Evolutionary conservation across 2,113 vertebrate species (phyloP), one percentile per base, ranked within the genome.

Genomic region (Caranx ignobilis): DNA sequence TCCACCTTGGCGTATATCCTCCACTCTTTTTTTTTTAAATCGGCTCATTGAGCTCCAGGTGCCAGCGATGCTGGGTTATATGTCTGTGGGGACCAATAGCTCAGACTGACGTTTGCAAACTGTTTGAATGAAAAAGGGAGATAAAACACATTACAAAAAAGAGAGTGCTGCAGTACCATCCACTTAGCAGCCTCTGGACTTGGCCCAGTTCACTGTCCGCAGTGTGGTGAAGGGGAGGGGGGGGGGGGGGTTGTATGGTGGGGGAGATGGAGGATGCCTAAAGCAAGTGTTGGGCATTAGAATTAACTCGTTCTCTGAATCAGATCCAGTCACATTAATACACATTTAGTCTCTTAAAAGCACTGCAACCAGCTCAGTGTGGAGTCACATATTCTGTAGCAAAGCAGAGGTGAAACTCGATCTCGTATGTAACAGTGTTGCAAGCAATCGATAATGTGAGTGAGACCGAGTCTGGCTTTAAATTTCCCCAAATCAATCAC

Each of bases 401-500:
- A 79, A 54, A 75, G 74, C 65, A 66, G 75, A 62, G 69, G 79
- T 82, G 87, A 76, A 91, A 91, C 81, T 79, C 67, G 82, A 91
- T 90, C 88, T 77, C 73, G 64, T 61, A 79, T 55, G 64, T 83
- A 79, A 79, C 87, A 71, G 76, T 45, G 69, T 60, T 86, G 77
- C 12, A 1, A 50, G 13, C 80, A 75, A 91, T 94, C 93, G 79
- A 93, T 94, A 92, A 55, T n/a, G 66, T 79, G 67, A 83, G 89
- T 81, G 87, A 83, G 80, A 65, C 80, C 63, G 78, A 77, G 83
- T 75, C 69, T 74, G 86, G 92, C 77, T 92, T 89, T 90, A 86
- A 80, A 90, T 93, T 90, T 88, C 82, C 75, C 74, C 4, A 89
- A 90, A 93, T 93, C 90, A 92, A 93, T 94, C 88, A 77, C 73